Base-by-base conservation (phyloP, 1,140 invertebrate genomes). In the Homarus americanus region DNA sequence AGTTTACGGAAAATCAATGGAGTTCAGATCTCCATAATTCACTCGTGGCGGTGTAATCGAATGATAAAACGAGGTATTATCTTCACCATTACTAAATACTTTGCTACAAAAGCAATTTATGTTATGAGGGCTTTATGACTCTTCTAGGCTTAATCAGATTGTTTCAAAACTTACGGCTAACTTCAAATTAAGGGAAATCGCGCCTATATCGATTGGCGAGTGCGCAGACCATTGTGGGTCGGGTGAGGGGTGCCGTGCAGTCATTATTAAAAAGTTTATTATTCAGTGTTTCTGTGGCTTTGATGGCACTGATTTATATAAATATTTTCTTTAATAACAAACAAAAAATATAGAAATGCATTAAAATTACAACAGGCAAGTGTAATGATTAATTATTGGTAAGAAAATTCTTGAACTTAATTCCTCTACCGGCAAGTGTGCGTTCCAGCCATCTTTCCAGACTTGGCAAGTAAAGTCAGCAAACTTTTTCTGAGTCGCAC, bases 381-480 rank as follows among this genome's bases (percentile, higher is more conserved):
- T 53, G 0, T 17, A 80, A 41, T 24, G 78, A 49, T 9, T 36
- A n/a, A 38, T 28, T 40, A 84, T 84, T n/a, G n/a, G 63, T n/a
- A 40, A 44, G 28, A 78, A 78, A 49, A 79, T 78, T 3, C 49
- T 20, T 17, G n/a, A 58, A 76, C 28, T 40, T n/a, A 78, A 78
- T 63, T 87, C 44, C 66, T 44, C 80, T 38, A 58, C 72, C 73
- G 88, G 88, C 88, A 90, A 53, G 82, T 75, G 80, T 44, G 76
- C 36, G 63, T 76, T 41, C 80, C 69, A 84, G 88, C 88, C 88
- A 90, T 90, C 88, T 90, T 90, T 87, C 88, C 88, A 90, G 88
- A 90, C 88, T 90, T 90, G 88, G 88, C 66, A 90, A 90, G 88
- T 90, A 90, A 90, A 90, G 88, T 90, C 88, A 90, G 69, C 88